These are phyloP conservation scores for Engystomops pustulosus DNA, from an alignment of 2,113 vertebrate species.

Conservation along the genomic window DNA sequence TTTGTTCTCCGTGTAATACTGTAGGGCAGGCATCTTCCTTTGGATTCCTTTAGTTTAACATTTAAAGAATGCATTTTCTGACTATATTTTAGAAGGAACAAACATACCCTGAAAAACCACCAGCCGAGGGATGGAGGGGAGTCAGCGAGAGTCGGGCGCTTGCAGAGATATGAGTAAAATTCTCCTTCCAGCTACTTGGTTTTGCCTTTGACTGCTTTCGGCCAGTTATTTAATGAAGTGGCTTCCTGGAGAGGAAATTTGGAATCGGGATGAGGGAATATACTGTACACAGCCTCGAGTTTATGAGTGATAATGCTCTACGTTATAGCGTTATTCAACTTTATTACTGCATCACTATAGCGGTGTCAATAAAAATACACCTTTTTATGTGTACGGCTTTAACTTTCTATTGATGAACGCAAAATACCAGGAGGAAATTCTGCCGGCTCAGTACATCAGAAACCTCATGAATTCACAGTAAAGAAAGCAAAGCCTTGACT, in stretches of 20 bases:
- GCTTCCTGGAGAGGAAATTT: constrained; percentile 27
- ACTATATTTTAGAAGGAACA: background rate
- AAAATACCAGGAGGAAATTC: constrained; percentile 20
- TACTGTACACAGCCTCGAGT: background rate
- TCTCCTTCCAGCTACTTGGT: constrained; percentile 26
- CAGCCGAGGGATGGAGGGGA: background rate
- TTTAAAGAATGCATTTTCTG: constrained; percentile 11
- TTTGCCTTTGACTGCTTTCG: constrained; percentile 41
- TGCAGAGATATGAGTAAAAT: constrained; percentile 35
- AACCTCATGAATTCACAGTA: background rate
- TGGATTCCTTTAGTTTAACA: background rate
- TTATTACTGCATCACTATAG: background rate
- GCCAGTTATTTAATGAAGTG: constrained; percentile 53
- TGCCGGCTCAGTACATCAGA: background rate
- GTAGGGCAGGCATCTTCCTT: background rate
- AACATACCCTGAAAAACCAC: background rate
- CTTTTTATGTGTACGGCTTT: constrained; percentile 17
- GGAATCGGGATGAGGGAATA: constrained; percentile 36
- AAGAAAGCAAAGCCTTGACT: background rate
- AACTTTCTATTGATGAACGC: constrained; percentile 38
- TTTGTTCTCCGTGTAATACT: background rate
- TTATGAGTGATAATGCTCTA: constrained; percentile 4
- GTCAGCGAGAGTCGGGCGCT: constrained; percentile 28
- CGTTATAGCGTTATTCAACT: constrained; percentile 27
- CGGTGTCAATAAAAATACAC: constrained; percentile 21